These are phyloP conservation scores for Idaea straminata DNA, from an alignment of 2,888 invertebrate genomes.

Conservation along the genomic window DNA sequence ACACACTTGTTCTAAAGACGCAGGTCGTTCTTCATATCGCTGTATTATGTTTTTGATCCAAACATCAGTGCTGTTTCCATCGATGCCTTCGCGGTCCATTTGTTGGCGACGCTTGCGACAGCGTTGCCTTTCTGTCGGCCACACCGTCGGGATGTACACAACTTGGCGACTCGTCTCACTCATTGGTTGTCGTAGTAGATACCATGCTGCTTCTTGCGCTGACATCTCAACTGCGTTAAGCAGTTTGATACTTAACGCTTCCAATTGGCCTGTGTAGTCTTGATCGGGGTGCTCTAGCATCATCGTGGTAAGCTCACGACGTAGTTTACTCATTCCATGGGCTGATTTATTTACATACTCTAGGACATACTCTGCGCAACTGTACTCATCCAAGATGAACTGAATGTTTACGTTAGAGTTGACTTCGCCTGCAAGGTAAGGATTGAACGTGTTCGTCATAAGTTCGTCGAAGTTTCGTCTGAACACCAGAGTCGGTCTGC, in stretches of 20 bases:
- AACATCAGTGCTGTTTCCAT: conserved; percentile 34
- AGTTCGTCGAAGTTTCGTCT: no score
- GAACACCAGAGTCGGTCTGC: no score
- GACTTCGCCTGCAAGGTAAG: conserved; percentile 40
- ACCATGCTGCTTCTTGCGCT: conserved; percentile 63
- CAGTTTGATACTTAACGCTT: conserved; percentile 35
- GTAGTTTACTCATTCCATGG: conserved; percentile 44
- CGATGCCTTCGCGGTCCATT: conserved; percentile 36
- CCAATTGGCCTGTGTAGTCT: conserved; percentile 26
- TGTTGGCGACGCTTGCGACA: conserved; percentile 22
- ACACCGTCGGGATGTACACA: conserved; percentile 48
- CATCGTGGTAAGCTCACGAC: conserved; percentile 37
- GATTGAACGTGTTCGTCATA: conserved; percentile 30
- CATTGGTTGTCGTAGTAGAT: conserved; percentile 57
- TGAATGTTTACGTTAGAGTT: conserved; percentile 39
- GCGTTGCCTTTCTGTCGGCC: conserved; percentile 45
- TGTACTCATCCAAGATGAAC: conserved; percentile 41
- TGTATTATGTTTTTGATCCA: conserved; percentile 39
- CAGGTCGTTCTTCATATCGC: conserved; percentile 37
- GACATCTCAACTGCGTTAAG: conserved; percentile 52
- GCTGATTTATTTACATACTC: conserved; percentile 53
- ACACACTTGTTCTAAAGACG: conserved; percentile 28
- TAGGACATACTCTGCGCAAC: conserved; percentile 42
- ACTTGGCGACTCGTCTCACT: conserved; percentile 37
- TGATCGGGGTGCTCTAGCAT: conserved; percentile 36